Evolutionary conservation across 2,888 invertebrate species (phyloP).

Genomic region (Sminthurides aquaticus): DNA sequence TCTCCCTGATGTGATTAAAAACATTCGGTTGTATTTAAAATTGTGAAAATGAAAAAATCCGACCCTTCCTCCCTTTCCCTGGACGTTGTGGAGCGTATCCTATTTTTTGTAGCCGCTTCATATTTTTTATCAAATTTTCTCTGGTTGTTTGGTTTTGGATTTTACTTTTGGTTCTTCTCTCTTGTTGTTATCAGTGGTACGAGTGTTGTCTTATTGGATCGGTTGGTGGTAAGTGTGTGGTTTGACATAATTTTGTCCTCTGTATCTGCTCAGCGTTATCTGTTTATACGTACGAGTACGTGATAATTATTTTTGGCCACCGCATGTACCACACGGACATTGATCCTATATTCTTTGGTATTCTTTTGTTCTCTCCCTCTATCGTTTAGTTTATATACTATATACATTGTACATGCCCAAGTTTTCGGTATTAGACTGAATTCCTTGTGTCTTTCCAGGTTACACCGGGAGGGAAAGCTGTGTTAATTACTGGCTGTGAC

Average conservation of each 20-base stretch:
- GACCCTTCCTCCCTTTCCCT: background rate
- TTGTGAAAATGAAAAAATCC: too few species aligned
- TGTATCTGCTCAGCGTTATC: too few species aligned
- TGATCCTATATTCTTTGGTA: too few species aligned
- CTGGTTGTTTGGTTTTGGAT: conserved; percentile 13
- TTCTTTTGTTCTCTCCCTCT: too few species aligned
- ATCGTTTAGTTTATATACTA: background rate
- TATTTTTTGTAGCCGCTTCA: conserved; percentile 11
- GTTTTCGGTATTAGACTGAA: too few species aligned
- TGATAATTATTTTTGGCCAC: too few species aligned
- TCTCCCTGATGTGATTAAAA: too few species aligned
- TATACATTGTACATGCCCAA: background rate
- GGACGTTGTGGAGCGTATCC: conserved; percentile 10
- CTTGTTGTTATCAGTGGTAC: background rate
- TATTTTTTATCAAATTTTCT: conserved; percentile 16
- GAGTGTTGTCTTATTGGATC: conserved; percentile 8
- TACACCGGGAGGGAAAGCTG: conserved; percentile 72
- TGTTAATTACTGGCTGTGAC: conserved; percentile 76
- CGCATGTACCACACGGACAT: too few species aligned
- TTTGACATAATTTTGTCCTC: background rate
- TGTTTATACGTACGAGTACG: too few species aligned
- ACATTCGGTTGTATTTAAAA: too few species aligned
- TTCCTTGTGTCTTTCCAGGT: too few species aligned
- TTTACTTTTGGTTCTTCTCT: conserved; percentile 10
- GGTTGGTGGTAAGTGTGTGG: conserved; percentile 5